Evolutionary conservation across 2,113 vertebrate species (phyloP).

Genomic region (Promerops cafer): DNA sequence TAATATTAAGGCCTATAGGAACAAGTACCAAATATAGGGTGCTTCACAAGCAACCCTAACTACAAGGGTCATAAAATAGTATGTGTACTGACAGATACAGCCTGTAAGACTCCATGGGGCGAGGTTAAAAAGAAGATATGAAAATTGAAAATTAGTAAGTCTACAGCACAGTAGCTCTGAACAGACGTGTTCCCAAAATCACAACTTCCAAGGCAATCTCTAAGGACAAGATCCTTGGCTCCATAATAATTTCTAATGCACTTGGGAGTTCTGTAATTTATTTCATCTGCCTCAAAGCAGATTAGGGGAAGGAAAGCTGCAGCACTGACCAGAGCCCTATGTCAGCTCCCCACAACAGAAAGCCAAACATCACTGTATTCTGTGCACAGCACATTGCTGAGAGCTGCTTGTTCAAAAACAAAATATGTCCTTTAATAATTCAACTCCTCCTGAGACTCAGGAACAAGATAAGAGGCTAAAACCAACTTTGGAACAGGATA

Average conservation of each 20-base stretch:
- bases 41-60: not conserved
- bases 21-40: not conserved
- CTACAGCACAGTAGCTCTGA: not conserved
- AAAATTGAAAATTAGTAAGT: slow-evolving; percentile 31
- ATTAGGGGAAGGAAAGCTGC: not conserved
- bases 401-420: not conserved
- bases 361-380: not conserved
- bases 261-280: not conserved
- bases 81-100: not conserved
- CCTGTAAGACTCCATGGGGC: not conserved
- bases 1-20: slow-evolving; percentile 4
- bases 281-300: not conserved
- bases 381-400: not conserved
- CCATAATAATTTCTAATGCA: not conserved
- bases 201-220: not conserved
- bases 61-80: not conserved
- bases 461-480: not conserved
- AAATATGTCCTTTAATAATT: not conserved
- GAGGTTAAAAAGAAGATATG: not conserved
- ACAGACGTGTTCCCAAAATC: not conserved
- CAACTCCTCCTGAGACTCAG: not conserved
- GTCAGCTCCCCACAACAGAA: not conserved
- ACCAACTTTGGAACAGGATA: not conserved
- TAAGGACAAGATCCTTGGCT: not conserved
- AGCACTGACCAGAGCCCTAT: not conserved